phyloP scores from a whole-genome alignment of 2,797 vertebrate genomes.

The Pangasius larnaudii region DNA sequence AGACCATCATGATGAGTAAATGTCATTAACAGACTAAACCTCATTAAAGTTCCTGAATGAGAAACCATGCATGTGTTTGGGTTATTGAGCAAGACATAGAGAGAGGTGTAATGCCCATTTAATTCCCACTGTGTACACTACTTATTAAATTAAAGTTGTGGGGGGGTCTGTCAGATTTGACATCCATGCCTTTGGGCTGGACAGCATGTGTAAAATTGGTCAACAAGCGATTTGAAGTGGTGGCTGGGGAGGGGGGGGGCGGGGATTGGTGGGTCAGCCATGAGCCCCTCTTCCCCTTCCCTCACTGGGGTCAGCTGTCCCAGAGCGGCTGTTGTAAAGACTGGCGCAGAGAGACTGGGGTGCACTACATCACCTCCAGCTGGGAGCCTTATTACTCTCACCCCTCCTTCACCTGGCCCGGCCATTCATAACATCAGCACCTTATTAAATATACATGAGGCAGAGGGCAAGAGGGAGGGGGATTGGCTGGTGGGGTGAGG shows the following conservation, averaged over 20 bases:
- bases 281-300: conserved; percentile 81
- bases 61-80: not conserved
- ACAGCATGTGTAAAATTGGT: conserved; percentile 99
- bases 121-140: conserved; percentile 97
- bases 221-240: conserved; percentile 96
- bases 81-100: conserved; percentile 13
- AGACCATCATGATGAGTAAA: conserved; percentile 28
- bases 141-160: conserved; percentile 97
- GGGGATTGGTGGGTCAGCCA: conserved; percentile 84
- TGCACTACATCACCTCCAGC: conserved; percentile 95
- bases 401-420: conserved; percentile 91
- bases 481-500: conserved; percentile 53
- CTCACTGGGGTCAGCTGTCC: conserved; percentile 90
- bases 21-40: not conserved
- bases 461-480: conserved; percentile 76
- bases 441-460: conserved; percentile 99
- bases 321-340: conserved; percentile 90
- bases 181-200: conserved; percentile 86
- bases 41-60: not conserved
- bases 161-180: conserved; percentile 86
- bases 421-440: conserved; percentile 97
- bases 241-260: conserved; percentile 19
- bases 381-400: conserved; percentile 95
- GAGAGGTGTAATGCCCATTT: conserved; percentile 91
- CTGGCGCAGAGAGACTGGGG: conserved; percentile 91